Conservation (phyloP, 2,888 invertebrate species). For the Apotomis betuletana region DNA sequence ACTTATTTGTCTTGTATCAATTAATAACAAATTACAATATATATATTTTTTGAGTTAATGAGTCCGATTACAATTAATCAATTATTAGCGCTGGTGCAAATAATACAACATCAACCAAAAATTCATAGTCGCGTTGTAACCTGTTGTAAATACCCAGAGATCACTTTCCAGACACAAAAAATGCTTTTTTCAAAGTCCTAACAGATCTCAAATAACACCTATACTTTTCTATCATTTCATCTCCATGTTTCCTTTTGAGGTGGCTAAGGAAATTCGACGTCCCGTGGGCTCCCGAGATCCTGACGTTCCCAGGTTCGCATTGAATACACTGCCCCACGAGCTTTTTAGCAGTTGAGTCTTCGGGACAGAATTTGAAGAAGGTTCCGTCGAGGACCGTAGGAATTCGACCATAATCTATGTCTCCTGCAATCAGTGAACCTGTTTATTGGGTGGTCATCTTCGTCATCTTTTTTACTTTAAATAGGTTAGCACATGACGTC, state of each 20-base stretch:
- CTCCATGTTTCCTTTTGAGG: constrained; percentile 21
- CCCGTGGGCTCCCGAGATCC: constrained; percentile 8
- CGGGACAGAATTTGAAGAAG: constrained; percentile 21
- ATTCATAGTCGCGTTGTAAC: no score
- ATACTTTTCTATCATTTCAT: constrained; percentile 4
- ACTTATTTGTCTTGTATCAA: no score
- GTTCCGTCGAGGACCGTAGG: constrained; percentile 23
- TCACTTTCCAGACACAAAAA: not conserved
- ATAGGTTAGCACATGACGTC: no score
- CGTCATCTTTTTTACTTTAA: no score
- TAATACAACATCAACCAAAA: no score
- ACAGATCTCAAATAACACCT: constrained; percentile 13
- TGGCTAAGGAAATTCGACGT: constrained; percentile 21
- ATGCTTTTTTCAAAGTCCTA: constrained; percentile 16
- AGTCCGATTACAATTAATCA: no score
- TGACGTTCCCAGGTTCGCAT: constrained; percentile 13
- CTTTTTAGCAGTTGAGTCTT: constrained; percentile 12
- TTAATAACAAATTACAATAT: no score
- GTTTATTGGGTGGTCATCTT: not conserved
- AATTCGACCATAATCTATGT: not conserved
- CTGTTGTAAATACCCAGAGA: no score
- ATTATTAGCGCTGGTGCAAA: no score
- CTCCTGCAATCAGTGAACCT: constrained; percentile 4
- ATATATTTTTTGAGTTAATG: no score
- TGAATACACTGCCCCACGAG: constrained; percentile 11